Conservation (phyloP, 2,797 vertebrate species). For the Notamacropus eugenii region DNA sequence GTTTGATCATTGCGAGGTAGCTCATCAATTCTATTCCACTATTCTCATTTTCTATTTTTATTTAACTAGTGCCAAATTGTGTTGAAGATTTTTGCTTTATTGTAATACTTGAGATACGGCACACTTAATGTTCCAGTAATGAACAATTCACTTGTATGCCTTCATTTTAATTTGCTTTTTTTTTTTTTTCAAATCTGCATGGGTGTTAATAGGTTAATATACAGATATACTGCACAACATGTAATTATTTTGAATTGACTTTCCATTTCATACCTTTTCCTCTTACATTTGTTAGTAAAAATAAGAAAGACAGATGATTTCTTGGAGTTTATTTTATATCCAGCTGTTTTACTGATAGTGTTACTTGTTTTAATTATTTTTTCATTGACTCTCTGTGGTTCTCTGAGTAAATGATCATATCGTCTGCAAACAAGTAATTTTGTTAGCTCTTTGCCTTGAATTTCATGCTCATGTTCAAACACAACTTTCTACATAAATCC, state of each 20-base stretch:
- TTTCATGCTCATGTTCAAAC: neutral
- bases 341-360: neutral
- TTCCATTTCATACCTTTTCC: neutral
- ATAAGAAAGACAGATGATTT: neutral
- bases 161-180: neutral
- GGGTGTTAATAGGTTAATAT: neutral
- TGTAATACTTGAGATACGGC: neutral
- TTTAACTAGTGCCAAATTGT: neutral
- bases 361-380: neutral
- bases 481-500: neutral
- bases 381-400: neutral
- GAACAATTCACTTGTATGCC: neutral
- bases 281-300: neutral
- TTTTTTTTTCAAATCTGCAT: neutral
- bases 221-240: neutral
- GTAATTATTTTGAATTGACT: neutral
- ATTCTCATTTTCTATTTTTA: neutral
- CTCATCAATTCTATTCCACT: neutral
- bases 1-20: neutral
- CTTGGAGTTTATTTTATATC: neutral
- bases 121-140: neutral
- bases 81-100: neutral
- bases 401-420: neutral
- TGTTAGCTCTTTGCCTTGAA: neutral
- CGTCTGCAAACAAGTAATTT: neutral